Evolutionary conservation across 1,140 invertebrate species (phyloP), one percentile per base, ranked within the genome.

Genomic region (Odontomachus brunneus): DNA sequence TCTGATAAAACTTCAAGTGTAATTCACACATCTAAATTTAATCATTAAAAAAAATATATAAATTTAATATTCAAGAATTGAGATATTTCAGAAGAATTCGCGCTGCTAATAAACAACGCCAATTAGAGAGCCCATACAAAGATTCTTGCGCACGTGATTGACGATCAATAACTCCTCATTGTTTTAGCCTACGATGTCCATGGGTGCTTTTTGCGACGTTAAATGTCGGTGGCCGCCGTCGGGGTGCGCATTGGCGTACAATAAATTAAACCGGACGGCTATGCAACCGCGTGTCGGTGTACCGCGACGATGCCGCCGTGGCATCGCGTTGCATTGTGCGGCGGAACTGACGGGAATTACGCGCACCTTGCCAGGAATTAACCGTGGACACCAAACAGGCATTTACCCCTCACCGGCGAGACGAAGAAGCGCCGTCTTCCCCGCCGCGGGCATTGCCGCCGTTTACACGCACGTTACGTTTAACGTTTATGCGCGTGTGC

Each of bases 361-460:
- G 67, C 65, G 84, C 80, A 85, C 74, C 84, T 85, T 85, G 74
- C 72, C 84, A 81, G 73, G 86, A 83, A 88, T 88, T 86, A 88
- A 88, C 81, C 84, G 59, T 71, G 84, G 66, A 76, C 81, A 84
- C 51, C 78, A 76, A 49, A 73, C 38, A 24, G 38, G 51, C 51
- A 57, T 73, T 82, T 33, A 63, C 29, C 48, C 55, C 73, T 82
- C 19, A 51, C 69, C 24, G 57, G 60, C 57, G 57, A 44, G 38
- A 74, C 69, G 57, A 80, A 59, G 48, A 44, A 44, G 38, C 38
- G 62, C 15, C 26, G 24, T 62, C 14, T 62, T 69, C 15, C 53
- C 3, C 24, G 69, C 69, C 69, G 48, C 57, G 26, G 69, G 44
- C 75, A 71, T 4, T 48, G 69, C 67, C 67, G 33, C 78, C 78